phyloP scores from a whole-genome alignment of 37 sponge, comb jelly and placozoan genomes.

The Chondrilla cf. caribensis region DNA sequence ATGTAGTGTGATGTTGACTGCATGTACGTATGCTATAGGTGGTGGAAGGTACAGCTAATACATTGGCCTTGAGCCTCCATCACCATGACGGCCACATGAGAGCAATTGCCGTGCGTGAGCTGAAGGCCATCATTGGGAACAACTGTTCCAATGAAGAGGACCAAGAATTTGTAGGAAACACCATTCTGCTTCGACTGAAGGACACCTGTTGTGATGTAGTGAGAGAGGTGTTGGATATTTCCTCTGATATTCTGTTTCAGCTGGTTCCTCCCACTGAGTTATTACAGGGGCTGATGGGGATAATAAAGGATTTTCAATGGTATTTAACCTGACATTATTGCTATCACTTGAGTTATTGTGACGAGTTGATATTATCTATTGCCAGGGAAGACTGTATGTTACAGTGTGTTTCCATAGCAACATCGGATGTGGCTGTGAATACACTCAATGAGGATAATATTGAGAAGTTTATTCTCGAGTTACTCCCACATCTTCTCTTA shows the following conservation, averaged over 20 bases:
- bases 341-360: no score
- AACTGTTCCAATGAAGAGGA: background rate
- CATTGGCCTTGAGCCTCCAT: constrained; percentile 54
- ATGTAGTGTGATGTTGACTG: no score
- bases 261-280: constrained; percentile 12
- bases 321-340: background rate
- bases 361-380: no score
- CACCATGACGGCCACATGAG: constrained; percentile 71
- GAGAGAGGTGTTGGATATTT: constrained; percentile 37
- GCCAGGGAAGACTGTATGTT: constrained; percentile 17
- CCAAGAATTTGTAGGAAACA: constrained; percentile 38
- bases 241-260: background rate
- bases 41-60: constrained; percentile 1
- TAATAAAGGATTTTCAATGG: background rate
- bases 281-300: background rate
- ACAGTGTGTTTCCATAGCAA: background rate
- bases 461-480: constrained; percentile 13
- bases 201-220: constrained; percentile 57
- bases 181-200: constrained; percentile 31
- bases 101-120: constrained; percentile 44
- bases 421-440: background rate
- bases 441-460: background rate
- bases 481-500: constrained; percentile 32
- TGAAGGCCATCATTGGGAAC: constrained; percentile 28
- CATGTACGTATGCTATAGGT: background rate